phyloP scores from a whole-genome alignment of 2,113 vertebrate species.

The Amazona vittata region DNA sequence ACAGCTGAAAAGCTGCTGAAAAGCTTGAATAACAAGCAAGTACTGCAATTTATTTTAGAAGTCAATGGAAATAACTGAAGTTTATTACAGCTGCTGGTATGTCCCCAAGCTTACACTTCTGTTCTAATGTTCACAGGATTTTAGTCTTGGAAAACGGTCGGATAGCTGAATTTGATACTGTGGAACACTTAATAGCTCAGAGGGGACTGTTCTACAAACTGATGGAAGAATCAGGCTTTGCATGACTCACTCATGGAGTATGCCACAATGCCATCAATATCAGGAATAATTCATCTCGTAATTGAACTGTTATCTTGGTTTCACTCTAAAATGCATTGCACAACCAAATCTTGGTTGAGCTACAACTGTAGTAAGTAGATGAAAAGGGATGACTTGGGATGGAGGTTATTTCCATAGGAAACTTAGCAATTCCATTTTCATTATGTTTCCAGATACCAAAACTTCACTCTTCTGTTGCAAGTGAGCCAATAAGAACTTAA shows the following conservation, averaged over 20 bases:
- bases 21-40: neutral
- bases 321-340: neutral
- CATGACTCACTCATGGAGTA: slow-evolving; percentile 54
- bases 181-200: slow-evolving; percentile 82
- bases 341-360: neutral
- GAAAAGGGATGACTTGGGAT: neutral
- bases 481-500: neutral
- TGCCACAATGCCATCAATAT: neutral
- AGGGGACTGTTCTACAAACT: slow-evolving; percentile 90
- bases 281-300: neutral
- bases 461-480: neutral
- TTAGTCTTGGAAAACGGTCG: slow-evolving; percentile 91
- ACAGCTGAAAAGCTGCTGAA: neutral
- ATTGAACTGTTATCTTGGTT: neutral
- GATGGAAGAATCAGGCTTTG: slow-evolving; percentile 87
- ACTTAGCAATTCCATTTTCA: neutral
- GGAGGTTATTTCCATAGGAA: neutral
- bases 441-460: neutral
- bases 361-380: neutral
- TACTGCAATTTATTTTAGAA: neutral
- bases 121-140: slow-evolving; percentile 78
- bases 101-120: neutral
- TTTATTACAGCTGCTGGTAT: neutral
- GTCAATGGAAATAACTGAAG: neutral
- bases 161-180: slow-evolving; percentile 88